Base-by-base conservation (phyloP, 2,797 vertebrate genomes). In the Protonibea diacanthus region DNA sequence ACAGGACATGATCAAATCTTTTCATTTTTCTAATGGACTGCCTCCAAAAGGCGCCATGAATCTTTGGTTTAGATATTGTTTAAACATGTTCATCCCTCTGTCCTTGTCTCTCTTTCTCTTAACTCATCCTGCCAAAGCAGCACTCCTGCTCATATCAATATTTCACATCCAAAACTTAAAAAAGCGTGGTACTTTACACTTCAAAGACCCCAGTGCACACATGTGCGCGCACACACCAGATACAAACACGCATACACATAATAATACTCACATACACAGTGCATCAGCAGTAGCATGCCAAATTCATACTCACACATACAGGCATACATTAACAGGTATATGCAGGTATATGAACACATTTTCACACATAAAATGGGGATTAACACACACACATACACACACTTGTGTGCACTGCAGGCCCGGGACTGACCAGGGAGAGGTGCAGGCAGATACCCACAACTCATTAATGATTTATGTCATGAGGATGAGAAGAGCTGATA, bases 151-250 rank as follows among this genome's bases (percentile, higher is more conserved):
- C 59, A 77, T 79, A 91, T 93, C 49, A 91, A 93, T 93, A 93
- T 91, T 93, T 93, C 73, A 93, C 77, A 86, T 76, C 74, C 67
- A 68, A 75, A 91, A 90, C 78, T 89, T 84, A 86, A 85, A 91
- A 92, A 88, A 70, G 76, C 65, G 38, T 75, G 76, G 88, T 91
- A 86, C 80, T 91, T 93, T 89, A 87, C 91, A 92, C 90, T 89
- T 93, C 90, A 93, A 91, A 93, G 82, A 85, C 78, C 81, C 72
- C 58, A 56, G 83, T 82, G 75, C 56, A 9, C n/a, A 47, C 49
- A 40, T 38, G 59, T 52, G 15, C 1, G 3, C 33, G 57, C 74
- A 40, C 48, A 72, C 63, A 52, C 44, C 15, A 65, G 18, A 71
- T 15, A 58, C 1, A 64, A 51, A 80, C 51, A 60, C 72, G 63